A percentile compares a stretch with the other conserved stretches of the same genome.
These are phyloP conservation scores for Phalacrocorax carbo DNA, from an alignment of 2,113 vertebrate genomes.

Conservation along the genomic window DNA sequence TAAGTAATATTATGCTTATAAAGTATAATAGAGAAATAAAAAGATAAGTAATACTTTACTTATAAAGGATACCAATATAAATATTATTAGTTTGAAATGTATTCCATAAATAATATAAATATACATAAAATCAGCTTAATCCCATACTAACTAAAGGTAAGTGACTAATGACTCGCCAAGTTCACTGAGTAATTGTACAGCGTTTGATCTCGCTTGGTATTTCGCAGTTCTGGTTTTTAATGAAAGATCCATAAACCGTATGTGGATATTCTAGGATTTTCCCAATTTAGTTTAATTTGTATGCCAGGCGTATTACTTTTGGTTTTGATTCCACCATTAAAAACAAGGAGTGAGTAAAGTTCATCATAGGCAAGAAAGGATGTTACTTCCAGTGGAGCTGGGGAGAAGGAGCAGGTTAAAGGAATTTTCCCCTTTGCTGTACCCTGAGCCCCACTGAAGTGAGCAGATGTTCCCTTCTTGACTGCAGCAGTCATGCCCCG, in stretches of 20 bases:
- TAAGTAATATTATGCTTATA: no score
- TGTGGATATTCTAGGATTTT: background rate
- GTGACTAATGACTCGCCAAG: background rate
- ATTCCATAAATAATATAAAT: background rate
- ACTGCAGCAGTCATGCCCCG: background rate
- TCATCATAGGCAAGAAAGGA: background rate
- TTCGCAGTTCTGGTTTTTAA: background rate
- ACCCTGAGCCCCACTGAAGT: background rate
- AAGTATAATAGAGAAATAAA: background rate
- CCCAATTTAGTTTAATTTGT: background rate
- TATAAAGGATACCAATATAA: background rate
- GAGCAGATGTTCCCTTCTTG: background rate
- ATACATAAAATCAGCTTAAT: background rate
- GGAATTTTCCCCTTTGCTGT: background rate
- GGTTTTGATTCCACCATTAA: background rate
- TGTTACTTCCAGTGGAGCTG: background rate
- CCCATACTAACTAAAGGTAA: background rate
- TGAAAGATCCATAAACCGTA: background rate
- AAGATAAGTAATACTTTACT: no score
- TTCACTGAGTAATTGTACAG: background rate
- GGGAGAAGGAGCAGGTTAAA: background rate
- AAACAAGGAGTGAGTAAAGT: background rate
- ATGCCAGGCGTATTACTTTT: background rate
- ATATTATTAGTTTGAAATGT: background rate
- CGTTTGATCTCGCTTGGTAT: background rate